A percentile compares a stretch with the other conserved stretches of the same genome.
These are phyloP conservation scores for Ardeotis arabs DNA, from an alignment of 2,113 vertebrate species.

Conservation along the genomic window DNA sequence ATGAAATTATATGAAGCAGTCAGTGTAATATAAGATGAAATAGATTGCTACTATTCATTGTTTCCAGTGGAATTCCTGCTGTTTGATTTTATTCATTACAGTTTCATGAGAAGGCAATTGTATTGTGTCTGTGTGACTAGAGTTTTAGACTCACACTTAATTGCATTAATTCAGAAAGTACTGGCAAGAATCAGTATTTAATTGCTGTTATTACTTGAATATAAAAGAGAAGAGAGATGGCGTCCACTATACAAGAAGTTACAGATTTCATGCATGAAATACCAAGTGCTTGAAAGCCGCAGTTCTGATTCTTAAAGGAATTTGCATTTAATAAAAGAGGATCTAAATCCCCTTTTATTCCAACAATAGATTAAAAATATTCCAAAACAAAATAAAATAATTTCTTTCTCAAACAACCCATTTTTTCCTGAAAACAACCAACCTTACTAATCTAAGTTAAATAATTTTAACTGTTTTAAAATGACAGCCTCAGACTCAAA, in stretches of 20 bases:
- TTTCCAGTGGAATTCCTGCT: slow-evolving; percentile 72
- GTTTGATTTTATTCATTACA: slow-evolving; percentile 71
- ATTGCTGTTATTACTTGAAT: slow-evolving; percentile 29
- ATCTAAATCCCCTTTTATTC: not conserved
- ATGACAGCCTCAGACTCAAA: not conserved
- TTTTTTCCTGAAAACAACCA: not conserved
- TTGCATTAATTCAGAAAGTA: slow-evolving; percentile 52
- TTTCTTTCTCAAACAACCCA: not conserved
- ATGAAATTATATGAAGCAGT: slow-evolving; percentile 79
- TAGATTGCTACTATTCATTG: slow-evolving; percentile 68
- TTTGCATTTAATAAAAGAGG: not conserved
- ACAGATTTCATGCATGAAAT: not conserved
- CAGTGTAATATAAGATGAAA: slow-evolving; percentile 72
- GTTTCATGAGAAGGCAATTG: slow-evolving; percentile 63
- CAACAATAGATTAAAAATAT: not conserved
- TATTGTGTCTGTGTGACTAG: slow-evolving; percentile 45
- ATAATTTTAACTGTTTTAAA: not conserved
- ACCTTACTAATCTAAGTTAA: not conserved
- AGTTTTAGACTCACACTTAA: slow-evolving; percentile 62
- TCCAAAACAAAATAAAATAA: not conserved
- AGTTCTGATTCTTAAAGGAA: not conserved
- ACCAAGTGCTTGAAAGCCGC: not conserved
- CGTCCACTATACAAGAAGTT: not conserved
- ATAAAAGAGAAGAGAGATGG: not conserved
- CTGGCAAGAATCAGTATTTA: slow-evolving; percentile 35